A percentile compares a stretch with the other conserved stretches of the same genome.
phyloP scores from a whole-genome alignment of 2,113 vertebrate species.

The Oxygymnocypris stewartii region DNA sequence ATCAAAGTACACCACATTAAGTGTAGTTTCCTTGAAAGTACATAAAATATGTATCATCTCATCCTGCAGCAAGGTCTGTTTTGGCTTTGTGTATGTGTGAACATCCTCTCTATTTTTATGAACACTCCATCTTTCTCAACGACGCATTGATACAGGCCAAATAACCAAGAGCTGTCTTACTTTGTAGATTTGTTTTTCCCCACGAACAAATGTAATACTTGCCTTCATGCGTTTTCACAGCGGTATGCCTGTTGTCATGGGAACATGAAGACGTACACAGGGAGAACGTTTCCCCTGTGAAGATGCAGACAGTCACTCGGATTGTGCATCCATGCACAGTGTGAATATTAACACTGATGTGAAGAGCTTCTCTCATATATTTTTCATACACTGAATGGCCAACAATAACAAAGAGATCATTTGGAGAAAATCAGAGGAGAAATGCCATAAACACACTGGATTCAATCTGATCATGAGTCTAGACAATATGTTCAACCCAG shows the following conservation, averaged over 20 bases:
- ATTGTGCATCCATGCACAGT: background rate
- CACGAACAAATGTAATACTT: slow-evolving; percentile 34
- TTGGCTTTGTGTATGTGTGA: background rate
- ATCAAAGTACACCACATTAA: background rate
- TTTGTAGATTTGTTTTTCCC: slow-evolving; percentile 8
- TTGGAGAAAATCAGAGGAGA: background rate
- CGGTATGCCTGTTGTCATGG: slow-evolving; percentile 64
- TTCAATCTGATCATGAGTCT: background rate
- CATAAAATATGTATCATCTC: slow-evolving; percentile 29
- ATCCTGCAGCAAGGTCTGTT: slow-evolving; percentile 18
- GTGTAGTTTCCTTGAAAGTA: background rate
- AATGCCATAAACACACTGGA: background rate
- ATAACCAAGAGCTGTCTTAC: slow-evolving; percentile 21
- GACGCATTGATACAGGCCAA: background rate
- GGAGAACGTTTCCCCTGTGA: slow-evolving; percentile 20
- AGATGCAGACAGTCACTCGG: slow-evolving; percentile 30
- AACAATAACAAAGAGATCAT: slow-evolving; percentile 4
- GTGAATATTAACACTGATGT: slow-evolving; percentile 17
- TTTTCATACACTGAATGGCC: background rate
- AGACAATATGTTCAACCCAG: background rate
- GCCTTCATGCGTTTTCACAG: slow-evolving; percentile 43
- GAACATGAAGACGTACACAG: slow-evolving; percentile 61
- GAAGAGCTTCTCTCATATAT: slow-evolving; percentile 21
- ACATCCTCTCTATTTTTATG: slow-evolving; percentile 11
- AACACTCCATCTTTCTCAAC: background rate